Conservation (phyloP, 2,888 invertebrate genomes). For the Drosophila robusta region DNA sequence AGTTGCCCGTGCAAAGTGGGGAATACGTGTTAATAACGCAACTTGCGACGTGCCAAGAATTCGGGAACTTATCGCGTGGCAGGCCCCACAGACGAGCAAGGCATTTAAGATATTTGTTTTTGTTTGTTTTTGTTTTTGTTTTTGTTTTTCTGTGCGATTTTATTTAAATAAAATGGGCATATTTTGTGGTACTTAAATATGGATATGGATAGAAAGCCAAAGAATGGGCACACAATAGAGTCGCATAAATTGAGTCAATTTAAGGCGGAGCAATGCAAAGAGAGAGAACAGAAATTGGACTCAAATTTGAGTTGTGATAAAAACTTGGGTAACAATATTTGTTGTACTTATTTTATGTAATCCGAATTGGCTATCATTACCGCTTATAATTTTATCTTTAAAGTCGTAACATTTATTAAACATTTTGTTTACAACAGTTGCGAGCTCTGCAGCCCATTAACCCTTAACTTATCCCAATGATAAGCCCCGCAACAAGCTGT, state of each 20-base stretch:
- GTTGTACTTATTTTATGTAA: not conserved
- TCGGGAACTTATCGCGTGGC: slow-evolving; percentile 34
- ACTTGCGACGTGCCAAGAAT: slow-evolving; percentile 71
- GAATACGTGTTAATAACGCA: slow-evolving; percentile 74
- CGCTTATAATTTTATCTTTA: not conserved
- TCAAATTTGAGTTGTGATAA: too few species aligned
- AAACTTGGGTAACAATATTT: not conserved
- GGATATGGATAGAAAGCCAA: slow-evolving; percentile 3
- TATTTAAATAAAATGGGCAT: slow-evolving; percentile 73
- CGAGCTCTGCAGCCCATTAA: slow-evolving; percentile 28
- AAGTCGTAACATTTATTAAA: not conserved
- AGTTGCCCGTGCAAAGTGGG: slow-evolving; percentile 14
- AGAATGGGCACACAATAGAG: slow-evolving; percentile 3
- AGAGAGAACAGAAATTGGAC: too few species aligned
- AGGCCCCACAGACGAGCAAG: slow-evolving; percentile 21
- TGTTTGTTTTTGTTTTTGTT: slow-evolving; percentile 49
- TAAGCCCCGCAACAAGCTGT: slow-evolving; percentile 36
- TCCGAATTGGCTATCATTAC: too few species aligned
- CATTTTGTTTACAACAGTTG: not conserved
- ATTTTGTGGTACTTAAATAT: slow-evolving; percentile 60
- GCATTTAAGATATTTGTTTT: slow-evolving; percentile 68
- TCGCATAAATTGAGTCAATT: not conserved
- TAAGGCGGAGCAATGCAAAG: not conserved
- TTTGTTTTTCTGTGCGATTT: slow-evolving; percentile 63
- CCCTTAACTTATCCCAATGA: slow-evolving; percentile 26